Evolutionary conservation across 2,797 vertebrate species (phyloP), one percentile per base, ranked within the genome.

Genomic region (Falco novaeseelandiae): DNA sequence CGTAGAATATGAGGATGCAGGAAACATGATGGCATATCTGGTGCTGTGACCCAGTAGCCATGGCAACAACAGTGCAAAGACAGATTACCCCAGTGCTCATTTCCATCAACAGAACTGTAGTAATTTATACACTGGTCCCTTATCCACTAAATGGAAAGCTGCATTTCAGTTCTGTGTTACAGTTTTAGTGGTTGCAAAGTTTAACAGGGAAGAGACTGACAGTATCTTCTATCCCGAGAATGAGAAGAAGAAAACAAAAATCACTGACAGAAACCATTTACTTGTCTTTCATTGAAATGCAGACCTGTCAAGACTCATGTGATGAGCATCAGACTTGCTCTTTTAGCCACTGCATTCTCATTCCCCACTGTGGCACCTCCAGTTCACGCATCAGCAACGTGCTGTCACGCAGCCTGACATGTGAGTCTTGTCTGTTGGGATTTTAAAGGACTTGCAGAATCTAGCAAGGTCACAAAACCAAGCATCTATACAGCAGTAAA

Each of bases 11-110:
- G 29, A 90, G n/a, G 59, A 65, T 58, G 46, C 27, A 55, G 29
- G 13, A 87, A 83, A 82, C 10, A 14, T 73, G 40, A 70, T 48
- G 84, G 78, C 12, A 2, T 82, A 66, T 79, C 46, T 89, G 52
- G 32, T 92, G 66, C 65, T 80, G 59, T 96, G 89, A 97, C 92
- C 89, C 54, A 36, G 89, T 95, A 97, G 85, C 89, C 83, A 96
- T 97, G 83, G 95, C 94, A 97, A 97, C 93, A 78, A 65, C 46
- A 74, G 62, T 46, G 81, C 69, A 86, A 87, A 93, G 74, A 63
- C 58, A 92, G 72, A 92, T 94, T 82, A 88, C 71, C 34, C 80
- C 69, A 74, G 54, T 58, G 48, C 65, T 90, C 65, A 81, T 92
- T 85, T 90, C 54, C 55, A 88, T 89, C 82, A 80, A 23, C 15